Evolutionary conservation across 2,888 invertebrate species (phyloP), one percentile per base, ranked within the genome.

Genomic region (Pteria penguin): DNA sequence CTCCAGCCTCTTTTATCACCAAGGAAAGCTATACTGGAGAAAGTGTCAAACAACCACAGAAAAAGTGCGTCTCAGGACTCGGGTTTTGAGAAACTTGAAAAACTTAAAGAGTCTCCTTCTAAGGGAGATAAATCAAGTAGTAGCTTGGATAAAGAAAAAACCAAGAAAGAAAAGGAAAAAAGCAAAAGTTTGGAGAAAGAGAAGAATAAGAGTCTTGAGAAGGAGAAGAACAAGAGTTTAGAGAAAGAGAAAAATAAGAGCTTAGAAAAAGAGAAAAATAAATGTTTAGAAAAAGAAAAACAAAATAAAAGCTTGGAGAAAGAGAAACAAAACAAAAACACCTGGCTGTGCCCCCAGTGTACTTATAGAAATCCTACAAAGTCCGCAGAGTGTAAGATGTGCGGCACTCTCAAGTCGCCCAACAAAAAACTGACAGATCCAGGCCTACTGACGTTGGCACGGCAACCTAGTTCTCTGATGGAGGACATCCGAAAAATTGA

Each of bases 401-500:
- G 88, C 75, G 70, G 79, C 14, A 74, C 77, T 26, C 52, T 24
- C 18, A 63, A 57, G 18, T 36, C 31, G 32, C 55, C 26, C 22
- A 57, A 11, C 31, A 65, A 68, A 68, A 66, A 65, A 75, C 22
- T 58, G 66, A 66, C 63, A 65, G 26, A 79, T 33, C 70, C 84
- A 71, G 57, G 66, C 69, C 8, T 79, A 63, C 36, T 69, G 29
- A 76, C 85, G 1, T 60, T 88, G 8, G 75, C 82, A 55, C 69
- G 89, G 62, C 91, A 91, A 68, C 96, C 96, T 88, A 96, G 96
- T 85, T 95, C 95, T 58, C 94, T 96, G 3, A 96, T 96, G 95
- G 96, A 96, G 89, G 96, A 96, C 78, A 92, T 96, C 63, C 93
- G 97, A 0, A 94, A 96, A 73, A 76, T 84, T 4, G 97, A 97